phyloP scores from a whole-genome alignment of 2,113 vertebrate genomes.

The Tricholaema leucomelas region DNA sequence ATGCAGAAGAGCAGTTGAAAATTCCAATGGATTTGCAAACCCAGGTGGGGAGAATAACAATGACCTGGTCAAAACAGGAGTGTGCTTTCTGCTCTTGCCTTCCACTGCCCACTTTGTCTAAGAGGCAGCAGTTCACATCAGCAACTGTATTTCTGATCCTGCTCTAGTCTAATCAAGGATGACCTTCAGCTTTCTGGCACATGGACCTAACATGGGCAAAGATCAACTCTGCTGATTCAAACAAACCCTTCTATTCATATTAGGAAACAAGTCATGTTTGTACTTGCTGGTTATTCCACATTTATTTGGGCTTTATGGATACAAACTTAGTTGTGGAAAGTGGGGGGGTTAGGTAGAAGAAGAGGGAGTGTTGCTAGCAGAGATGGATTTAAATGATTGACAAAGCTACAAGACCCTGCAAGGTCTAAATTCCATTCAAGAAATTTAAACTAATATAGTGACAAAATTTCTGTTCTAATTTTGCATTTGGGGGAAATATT shows the following conservation, averaged over 20 bases:
- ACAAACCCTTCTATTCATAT: not conserved
- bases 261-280: not conserved
- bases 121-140: accelerated
- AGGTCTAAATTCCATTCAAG: not conserved
- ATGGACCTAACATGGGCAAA: not conserved
- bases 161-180: not conserved
- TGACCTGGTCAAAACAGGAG: not conserved
- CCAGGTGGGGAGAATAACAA: not conserved
- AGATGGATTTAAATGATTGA: not conserved
- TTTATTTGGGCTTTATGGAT: not conserved
- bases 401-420: not conserved
- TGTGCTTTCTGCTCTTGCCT: not conserved
- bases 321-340: not conserved
- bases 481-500: not conserved
- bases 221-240: not conserved
- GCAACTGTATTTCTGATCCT: not conserved
- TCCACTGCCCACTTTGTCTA: not conserved
- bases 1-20: not conserved
- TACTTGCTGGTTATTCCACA: not conserved
- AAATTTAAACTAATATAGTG: conserved; percentile 3
- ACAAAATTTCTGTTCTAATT: conserved; percentile 29
- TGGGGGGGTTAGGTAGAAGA: not conserved
- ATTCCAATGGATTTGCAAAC: not conserved
- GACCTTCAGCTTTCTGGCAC: conserved; percentile 15
- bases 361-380: not conserved